Conservation (phyloP, 2,888 invertebrate species). For the Polia nebulosa region DNA sequence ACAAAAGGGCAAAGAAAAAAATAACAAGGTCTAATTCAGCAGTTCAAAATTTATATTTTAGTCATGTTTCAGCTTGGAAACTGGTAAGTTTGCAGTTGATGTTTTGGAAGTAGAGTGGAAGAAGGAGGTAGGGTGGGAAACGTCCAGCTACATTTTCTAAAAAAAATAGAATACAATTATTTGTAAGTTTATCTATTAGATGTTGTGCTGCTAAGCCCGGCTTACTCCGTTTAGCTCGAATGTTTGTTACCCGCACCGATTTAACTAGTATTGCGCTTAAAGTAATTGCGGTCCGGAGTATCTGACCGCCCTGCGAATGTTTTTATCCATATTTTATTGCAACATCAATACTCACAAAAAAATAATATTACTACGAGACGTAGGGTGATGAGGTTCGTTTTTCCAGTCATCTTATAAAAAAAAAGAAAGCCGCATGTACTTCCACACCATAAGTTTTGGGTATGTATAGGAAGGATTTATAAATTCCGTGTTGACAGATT, state of each 20-base stretch:
- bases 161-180: not conserved
- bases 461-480: too few relatives aligned
- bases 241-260: conserved; percentile 94
- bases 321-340: conserved; percentile 16
- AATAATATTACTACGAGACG: not conserved
- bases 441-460: too few relatives aligned
- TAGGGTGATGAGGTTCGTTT: too few relatives aligned
- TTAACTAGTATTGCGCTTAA: conserved; percentile 94
- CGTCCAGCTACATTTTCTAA: not conserved
- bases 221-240: conserved; percentile 95
- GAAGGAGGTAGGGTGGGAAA: conserved; percentile 2
- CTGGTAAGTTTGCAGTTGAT: not conserved
- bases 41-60: too few relatives aligned
- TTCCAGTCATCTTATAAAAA: too few relatives aligned
- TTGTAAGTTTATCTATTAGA: conserved; percentile 92
- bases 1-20: too few relatives aligned
- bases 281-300: conserved; percentile 95
- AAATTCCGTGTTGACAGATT: too few relatives aligned
- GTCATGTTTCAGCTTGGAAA: too few relatives aligned
- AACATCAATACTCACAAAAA: not conserved
- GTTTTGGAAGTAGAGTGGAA: too few relatives aligned
- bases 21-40: too few relatives aligned
- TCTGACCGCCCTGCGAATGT: conserved; percentile 95
- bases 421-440: too few relatives aligned
- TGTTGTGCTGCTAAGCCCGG: conserved; percentile 96